Conservation (phyloP, 2,888 invertebrate genomes). For the Branchipolynoe longqiensis region DNA sequence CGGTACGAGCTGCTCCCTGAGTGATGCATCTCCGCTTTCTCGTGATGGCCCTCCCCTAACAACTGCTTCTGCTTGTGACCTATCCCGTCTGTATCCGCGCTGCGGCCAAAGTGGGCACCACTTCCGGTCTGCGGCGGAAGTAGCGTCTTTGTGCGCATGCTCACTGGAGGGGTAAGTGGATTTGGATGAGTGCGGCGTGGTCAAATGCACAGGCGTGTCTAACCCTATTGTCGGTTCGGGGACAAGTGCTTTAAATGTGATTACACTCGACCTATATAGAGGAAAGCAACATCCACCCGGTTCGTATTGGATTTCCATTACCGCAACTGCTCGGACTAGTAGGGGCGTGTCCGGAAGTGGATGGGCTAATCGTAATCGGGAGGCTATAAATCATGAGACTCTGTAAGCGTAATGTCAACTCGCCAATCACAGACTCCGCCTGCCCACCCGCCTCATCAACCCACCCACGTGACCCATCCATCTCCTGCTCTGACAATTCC, state of each 20-base stretch:
- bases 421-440: too few relatives aligned
- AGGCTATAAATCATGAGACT: slow-evolving; percentile 21
- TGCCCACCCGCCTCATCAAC: too few relatives aligned
- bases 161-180: slow-evolving; percentile 25
- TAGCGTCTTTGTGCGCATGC: slow-evolving; percentile 7
- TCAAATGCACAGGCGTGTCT: slow-evolving; percentile 40
- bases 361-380: background rate
- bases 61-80: background rate
- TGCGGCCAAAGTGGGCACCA: background rate
- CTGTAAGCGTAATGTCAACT: slow-evolving; percentile 12
- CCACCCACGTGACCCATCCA: too few relatives aligned
- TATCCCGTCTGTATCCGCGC: background rate
- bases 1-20: too few relatives aligned
- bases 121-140: slow-evolving; percentile 21
- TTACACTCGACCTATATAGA: slow-evolving; percentile 23
- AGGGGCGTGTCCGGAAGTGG: background rate
- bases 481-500: too few relatives aligned
- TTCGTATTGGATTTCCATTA: slow-evolving; percentile 45
- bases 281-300: slow-evolving; percentile 41
- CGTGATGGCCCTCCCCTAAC: too few relatives aligned
- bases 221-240: slow-evolving; percentile 37
- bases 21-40: too few relatives aligned
- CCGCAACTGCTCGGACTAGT: background rate
- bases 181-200: slow-evolving; percentile 37
- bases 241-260: slow-evolving; percentile 49